These are phyloP conservation scores for Volucella inflata DNA, from an alignment of 2,888 invertebrate genomes.

Conservation along the genomic window DNA sequence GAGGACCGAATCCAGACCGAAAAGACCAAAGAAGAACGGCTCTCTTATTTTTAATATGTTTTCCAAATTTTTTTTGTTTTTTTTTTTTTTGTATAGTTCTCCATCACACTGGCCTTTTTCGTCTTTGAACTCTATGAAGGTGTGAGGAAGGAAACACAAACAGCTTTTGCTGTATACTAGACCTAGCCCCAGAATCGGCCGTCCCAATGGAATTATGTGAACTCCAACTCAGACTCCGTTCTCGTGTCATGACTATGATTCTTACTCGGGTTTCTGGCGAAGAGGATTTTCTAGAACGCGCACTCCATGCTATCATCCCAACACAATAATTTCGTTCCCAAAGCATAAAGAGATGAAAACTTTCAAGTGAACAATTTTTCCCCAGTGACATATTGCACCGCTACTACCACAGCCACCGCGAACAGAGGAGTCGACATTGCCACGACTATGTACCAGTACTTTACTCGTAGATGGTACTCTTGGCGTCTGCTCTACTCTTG, in stretches of 20 bases:
- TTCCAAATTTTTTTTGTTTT: slow-evolving; percentile 31
- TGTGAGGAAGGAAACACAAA: slow-evolving; percentile 52
- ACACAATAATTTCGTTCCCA: slow-evolving; percentile 69
- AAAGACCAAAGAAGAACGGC: slow-evolving; percentile 24
- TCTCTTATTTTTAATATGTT: slow-evolving; percentile 67
- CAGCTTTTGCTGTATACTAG: slow-evolving; percentile 41
- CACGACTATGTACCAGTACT: slow-evolving; percentile 16
- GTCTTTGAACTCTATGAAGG: not conserved
- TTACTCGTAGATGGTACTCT: slow-evolving; percentile 56
- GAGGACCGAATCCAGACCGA: not conserved
- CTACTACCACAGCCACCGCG: slow-evolving; percentile 1
- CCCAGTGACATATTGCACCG: slow-evolving; percentile 75
- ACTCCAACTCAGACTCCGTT: not conserved
- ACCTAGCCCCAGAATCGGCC: slow-evolving; percentile 49
- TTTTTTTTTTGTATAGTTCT: slow-evolving; percentile 19
- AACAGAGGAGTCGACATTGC: not conserved
- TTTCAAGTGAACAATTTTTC: slow-evolving; percentile 75
- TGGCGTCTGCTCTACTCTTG: slow-evolving; percentile 20
- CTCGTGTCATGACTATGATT: no score
- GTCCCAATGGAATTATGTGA: slow-evolving; percentile 64
- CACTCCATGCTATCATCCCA: slow-evolving; percentile 42
- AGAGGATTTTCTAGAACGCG: slow-evolving; percentile 50
- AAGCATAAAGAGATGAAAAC: slow-evolving; percentile 73
- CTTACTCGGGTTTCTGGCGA: slow-evolving; percentile 10
- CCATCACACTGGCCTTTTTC: slow-evolving; percentile 10